A percentile compares a stretch with the other conserved stretches of the same genome.
phyloP scores from a whole-genome alignment of 1,140 invertebrate genomes.

The Eumaeus atala region DNA sequence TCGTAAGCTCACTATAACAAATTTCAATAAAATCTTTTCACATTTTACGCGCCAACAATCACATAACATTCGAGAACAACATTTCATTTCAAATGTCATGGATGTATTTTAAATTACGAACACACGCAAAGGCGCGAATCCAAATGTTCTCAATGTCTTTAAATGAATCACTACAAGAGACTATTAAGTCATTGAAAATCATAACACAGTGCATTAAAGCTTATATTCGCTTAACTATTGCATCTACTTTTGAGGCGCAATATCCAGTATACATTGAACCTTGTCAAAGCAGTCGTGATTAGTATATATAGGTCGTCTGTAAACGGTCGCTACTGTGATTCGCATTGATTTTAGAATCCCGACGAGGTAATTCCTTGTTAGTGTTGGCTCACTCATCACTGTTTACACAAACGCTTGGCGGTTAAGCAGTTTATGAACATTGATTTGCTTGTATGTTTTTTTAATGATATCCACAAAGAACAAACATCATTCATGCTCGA shows the following conservation, averaged over 20 bases:
- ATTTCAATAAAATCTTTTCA: too few relatives aligned
- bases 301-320: constrained; percentile 29
- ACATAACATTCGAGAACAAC: constrained; percentile 10
- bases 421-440: constrained; percentile 62
- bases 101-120: constrained; percentile 40
- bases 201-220: constrained; percentile 23
- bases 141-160: constrained; percentile 47
- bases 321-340: constrained; percentile 43
- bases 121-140: constrained; percentile 35
- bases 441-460: constrained; percentile 40
- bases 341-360: constrained; percentile 68
- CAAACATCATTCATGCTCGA: too few relatives aligned
- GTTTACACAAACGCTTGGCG: constrained; percentile 69
- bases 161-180: constrained; percentile 53
- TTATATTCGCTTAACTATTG: constrained; percentile 23
- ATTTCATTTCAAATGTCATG: constrained; percentile 13
- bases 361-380: constrained; percentile 59
- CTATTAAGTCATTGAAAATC: constrained; percentile 23
- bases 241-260: constrained; percentile 33
- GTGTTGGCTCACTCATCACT: constrained; percentile 40
- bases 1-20: too few relatives aligned
- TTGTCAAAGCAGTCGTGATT: constrained; percentile 20
- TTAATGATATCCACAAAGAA: constrained; percentile 13
- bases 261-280: constrained; percentile 33
- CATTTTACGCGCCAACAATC: not conserved